Conservation (phyloP, 1,140 invertebrate genomes). For the Mactra quadrangularis region DNA sequence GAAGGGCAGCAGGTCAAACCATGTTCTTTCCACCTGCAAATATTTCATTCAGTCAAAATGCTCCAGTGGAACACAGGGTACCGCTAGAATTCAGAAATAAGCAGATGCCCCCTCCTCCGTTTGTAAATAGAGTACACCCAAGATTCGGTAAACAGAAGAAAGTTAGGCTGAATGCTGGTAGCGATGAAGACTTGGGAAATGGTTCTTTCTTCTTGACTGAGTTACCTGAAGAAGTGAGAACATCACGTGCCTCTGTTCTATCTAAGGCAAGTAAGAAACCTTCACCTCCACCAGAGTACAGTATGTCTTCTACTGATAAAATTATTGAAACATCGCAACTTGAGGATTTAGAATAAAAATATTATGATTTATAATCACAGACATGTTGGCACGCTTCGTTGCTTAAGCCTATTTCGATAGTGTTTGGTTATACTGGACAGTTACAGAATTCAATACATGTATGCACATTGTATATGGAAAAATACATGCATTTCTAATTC, state of each 20-base stretch:
- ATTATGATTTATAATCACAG: too few relatives aligned
- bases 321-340: slow-evolving; percentile 1
- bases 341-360: too few relatives aligned
- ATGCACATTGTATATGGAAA: too few relatives aligned
- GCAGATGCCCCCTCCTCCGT: slow-evolving; percentile 35
- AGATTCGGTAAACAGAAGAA: not conserved
- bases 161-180: not conserved
- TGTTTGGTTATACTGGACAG: too few relatives aligned
- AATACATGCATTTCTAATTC: too few relatives aligned
- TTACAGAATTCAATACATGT: too few relatives aligned
- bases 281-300: slow-evolving; percentile 30
- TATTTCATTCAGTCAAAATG: slow-evolving; percentile 14
- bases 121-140: slow-evolving; percentile 18
- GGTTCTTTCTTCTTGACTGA: slow-evolving; percentile 46
- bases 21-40: slow-evolving; percentile 33
- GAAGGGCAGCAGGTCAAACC: not conserved
- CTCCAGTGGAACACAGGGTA: slow-evolving; percentile 1
- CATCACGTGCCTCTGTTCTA: not conserved
- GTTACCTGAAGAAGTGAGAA: slow-evolving; percentile 13
- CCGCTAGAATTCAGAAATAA: too few relatives aligned
- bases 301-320: not conserved
- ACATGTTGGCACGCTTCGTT: too few relatives aligned
- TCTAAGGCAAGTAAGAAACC: slow-evolving; percentile 5
- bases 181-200: not conserved
- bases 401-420: too few relatives aligned